Base-by-base conservation (phyloP, 1,140 invertebrate genomes). In the Atopsyche davidsoni region DNA sequence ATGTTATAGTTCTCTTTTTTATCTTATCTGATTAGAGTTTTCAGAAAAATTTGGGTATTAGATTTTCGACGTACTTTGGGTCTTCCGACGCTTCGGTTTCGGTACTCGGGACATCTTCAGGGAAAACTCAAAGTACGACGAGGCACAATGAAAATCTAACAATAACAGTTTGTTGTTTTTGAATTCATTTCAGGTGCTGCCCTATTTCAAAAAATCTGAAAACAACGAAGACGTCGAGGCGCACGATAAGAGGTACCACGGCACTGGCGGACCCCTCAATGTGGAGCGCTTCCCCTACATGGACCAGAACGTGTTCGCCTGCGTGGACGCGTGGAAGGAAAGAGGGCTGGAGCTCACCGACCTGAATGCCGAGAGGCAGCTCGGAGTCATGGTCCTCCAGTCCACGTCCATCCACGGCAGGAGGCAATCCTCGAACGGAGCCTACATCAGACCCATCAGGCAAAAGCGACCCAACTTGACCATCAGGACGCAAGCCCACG, bases 131-230 rank as follows among this genome's bases (percentile, higher is more conserved):
- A n/a, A n/a, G n/a, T n/a, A n/a, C n/a, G n/a, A n/a, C n/a, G n/a
- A n/a, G n/a, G n/a, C n/a, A n/a, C n/a, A n/a, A n/a, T n/a, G n/a
- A n/a, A n/a, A n/a, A n/a, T n/a, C n/a, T n/a, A n/a, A n/a, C n/a
- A n/a, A n/a, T n/a, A n/a, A n/a, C n/a, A n/a, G n/a, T n/a, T n/a
- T n/a, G n/a, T n/a, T n/a, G n/a, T 42, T 40, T 32, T 50, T 17
- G 25, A 55, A 54, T 42, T 32, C 16, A 59, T 63, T 67, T 9
- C 64, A 73, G 71, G 79, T 90, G 0, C 65, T 91, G 1, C 83
- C 82, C 0, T 92, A 89, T 60, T 92, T 92, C 62, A 81, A 80
- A 55, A 91, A 90, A 64, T 79, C 82, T 0, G 81, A 90, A 69
- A 80, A 86, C 52, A 80, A 82, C 59, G 67, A 78, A 57, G 79